These are phyloP conservation scores for Euschistus heros DNA, from an alignment of 1,140 invertebrate species.

Conservation along the genomic window DNA sequence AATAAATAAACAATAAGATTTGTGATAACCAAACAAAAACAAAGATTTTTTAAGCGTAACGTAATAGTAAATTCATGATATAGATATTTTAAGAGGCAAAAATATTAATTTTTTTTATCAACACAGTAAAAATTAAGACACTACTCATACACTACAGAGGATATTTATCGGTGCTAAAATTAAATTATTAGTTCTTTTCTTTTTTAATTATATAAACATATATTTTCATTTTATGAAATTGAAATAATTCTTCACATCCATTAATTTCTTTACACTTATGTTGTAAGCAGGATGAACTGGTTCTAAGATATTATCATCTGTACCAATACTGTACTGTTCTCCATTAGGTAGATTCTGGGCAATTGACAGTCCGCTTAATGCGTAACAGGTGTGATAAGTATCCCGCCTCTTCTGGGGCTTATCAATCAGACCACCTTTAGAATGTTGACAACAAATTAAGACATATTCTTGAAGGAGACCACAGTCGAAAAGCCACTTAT, in stretches of 20 bases:
- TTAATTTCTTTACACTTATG: conserved; percentile 19
- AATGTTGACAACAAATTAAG: conserved; percentile 80
- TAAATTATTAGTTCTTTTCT: too few relatives aligned
- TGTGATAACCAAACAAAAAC: too few relatives aligned
- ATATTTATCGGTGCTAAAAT: too few relatives aligned
- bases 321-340: background rate
- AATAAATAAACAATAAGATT: too few relatives aligned
- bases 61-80: too few relatives aligned
- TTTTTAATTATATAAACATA: too few relatives aligned
- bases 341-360: conserved; percentile 64
- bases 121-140: too few relatives aligned
- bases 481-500: conserved; percentile 65
- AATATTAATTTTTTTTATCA: too few relatives aligned
- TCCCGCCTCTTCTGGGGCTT: conserved; percentile 67
- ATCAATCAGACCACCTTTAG: conserved; percentile 85
- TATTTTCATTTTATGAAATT: background rate
- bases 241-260: conserved; percentile 21
- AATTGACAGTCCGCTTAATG: conserved; percentile 85
- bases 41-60: too few relatives aligned
- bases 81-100: too few relatives aligned
- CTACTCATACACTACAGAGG: too few relatives aligned
- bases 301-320: conserved; percentile 19
- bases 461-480: conserved; percentile 90
- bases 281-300: conserved; percentile 27
- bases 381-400: conserved; percentile 95